phyloP scores from a whole-genome alignment of 1,140 invertebrate genomes.

The Hypothenemus hampei region DNA sequence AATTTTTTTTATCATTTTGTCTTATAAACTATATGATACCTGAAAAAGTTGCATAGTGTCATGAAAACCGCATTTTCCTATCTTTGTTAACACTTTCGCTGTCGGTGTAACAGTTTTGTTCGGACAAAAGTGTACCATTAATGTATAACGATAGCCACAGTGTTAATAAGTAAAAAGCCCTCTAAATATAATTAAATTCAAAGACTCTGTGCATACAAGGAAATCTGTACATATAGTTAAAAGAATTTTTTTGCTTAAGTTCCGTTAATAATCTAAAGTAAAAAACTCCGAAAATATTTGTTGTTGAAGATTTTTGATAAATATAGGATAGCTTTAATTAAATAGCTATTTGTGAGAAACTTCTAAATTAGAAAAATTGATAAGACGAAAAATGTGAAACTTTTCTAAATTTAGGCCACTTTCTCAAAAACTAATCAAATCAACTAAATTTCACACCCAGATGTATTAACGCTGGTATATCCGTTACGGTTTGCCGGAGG shows the following conservation, averaged over 20 bases:
- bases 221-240: no score
- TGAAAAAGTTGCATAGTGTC: not conserved
- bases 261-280: no score
- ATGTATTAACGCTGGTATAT: not conserved
- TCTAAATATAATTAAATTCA: conserved; percentile 6
- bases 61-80: not conserved
- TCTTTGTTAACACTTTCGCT: no score
- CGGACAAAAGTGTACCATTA: no score
- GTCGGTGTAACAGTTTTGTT: no score
- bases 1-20: no score
- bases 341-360: no score
- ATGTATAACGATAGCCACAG: not conserved
- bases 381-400: no score
- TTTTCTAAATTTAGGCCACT: not conserved
- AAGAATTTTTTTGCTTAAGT: no score
- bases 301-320: not conserved
- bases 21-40: no score
- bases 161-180: not conserved
- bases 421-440: not conserved
- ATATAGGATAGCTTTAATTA: not conserved
- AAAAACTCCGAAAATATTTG: not conserved
- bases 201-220: no score
- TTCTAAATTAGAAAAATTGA: no score
- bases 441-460: not conserved
- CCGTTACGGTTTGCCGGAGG: not conserved